Conservation (phyloP, 1,140 invertebrate genomes). For the Papilio polytes region DNA sequence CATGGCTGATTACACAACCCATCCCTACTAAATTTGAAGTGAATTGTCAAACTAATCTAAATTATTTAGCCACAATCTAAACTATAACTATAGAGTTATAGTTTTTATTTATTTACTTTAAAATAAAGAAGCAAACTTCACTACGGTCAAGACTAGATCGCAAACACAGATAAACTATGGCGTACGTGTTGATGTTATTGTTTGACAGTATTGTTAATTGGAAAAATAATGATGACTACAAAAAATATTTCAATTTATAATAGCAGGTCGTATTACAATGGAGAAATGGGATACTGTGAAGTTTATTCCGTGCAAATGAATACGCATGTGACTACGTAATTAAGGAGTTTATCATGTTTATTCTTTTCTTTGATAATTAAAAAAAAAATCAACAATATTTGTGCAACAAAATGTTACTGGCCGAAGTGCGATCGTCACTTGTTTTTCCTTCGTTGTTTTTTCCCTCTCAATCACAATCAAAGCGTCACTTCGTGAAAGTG, state of each 20-base stretch:
- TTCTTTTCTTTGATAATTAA: slow-evolving; percentile 23
- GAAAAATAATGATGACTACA: not conserved
- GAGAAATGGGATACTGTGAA: not conserved
- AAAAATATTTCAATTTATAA: not conserved
- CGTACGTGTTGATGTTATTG: not conserved
- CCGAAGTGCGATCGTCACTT: slow-evolving; percentile 26
- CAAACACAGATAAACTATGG: slow-evolving; percentile 1
- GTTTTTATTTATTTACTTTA: not conserved
- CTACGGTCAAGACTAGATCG: slow-evolving; percentile 5
- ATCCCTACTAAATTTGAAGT: no score
- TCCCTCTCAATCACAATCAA: slow-evolving; percentile 15
- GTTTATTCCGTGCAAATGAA: not conserved
- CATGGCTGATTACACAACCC: no score
- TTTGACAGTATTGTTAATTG: slow-evolving; percentile 12
- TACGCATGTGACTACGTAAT: not conserved
- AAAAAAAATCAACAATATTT: not conserved
- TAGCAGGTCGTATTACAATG: not conserved
- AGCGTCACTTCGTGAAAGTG: slow-evolving; percentile 35
- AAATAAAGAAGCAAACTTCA: not conserved
- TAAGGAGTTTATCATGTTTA: slow-evolving; percentile 26
- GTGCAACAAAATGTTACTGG: slow-evolving; percentile 18
- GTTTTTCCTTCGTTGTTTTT: not conserved
- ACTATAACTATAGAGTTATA: no score
- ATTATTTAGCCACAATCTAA: no score
- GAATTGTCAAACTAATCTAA: no score